Base-by-base conservation (phyloP, 2,113 vertebrate species). In the Halcyon senegalensis region DNA sequence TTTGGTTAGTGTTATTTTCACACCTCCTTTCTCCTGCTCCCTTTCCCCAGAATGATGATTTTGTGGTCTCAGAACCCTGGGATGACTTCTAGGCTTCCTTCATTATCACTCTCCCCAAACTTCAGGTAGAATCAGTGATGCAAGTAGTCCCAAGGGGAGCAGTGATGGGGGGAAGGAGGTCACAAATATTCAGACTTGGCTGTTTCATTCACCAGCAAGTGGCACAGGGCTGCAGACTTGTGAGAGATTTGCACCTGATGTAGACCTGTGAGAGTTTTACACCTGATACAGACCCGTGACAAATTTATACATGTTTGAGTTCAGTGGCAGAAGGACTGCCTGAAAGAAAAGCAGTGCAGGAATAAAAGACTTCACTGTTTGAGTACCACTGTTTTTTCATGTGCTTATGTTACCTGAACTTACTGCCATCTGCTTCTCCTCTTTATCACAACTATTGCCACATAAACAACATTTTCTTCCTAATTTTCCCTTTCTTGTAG, bases 161-260 rank as follows among this genome's bases (percentile, higher is more conserved):
- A 24, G 39, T 9, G 28, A 16, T 24, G 51, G 43, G 25, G 9
- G 10, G 10, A 60, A 20, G 53, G 37, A 56, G 17, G 39, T 72
- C 24, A 64, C 20, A 72, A 84, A 33, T 4, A 20, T 3, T 5
- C 1, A 3, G 51, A 31, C 0, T 0, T 31, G 7, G 5, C 37
- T 62, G 15, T 41, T 84, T 72, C 43, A 14, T 55, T 51, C 20
- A 24, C 11, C 51, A 74, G 39, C 8, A 43, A n/a, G 21, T 6
- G n/a, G 25, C 35, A 74, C 6, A 39, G 37, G 19, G 33, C 69
- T 84, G 56, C 43, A 72, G 60, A 77, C 21, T 37, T 46, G 18
- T 44, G 20, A 30, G 10, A 59, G 30, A 30, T 56, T 74, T 67
- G 19, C 17, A 76, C 15, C 37, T 68, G 53, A 20, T 8, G 37